Percentiles rank a stretch among this genome's conserved stretches.
These are phyloP conservation scores for Whitmania pigra DNA, from an alignment of 1,140 invertebrate species.

Conservation along the genomic window DNA sequence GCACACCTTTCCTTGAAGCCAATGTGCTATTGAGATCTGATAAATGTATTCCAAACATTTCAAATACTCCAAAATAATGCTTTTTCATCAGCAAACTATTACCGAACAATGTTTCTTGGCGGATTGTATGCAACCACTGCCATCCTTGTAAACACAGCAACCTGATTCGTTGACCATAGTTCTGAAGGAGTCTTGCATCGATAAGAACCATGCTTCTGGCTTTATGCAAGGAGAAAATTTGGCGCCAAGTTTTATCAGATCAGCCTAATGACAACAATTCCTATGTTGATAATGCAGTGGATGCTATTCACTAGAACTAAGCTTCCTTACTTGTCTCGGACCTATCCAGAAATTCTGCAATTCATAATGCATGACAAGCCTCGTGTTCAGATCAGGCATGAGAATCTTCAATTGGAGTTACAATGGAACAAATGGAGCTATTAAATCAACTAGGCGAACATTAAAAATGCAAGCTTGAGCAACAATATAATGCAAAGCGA, in stretches of 20 bases:
- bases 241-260: constrained; percentile 1
- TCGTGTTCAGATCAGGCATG: constrained; percentile 80
- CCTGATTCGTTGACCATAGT: constrained; percentile 77
- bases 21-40: background rate
- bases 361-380: constrained; percentile 67
- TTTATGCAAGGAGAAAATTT: constrained; percentile 9
- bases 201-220: background rate
- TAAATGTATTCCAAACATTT: background rate
- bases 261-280: background rate
- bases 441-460: no score
- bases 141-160: constrained; percentile 63
- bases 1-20: constrained; percentile 57
- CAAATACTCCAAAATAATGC: background rate
- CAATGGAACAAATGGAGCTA: no score
- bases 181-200: constrained; percentile 52
- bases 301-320: no score
- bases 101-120: constrained; percentile 84
- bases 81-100: constrained; percentile 12
- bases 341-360: constrained; percentile 46
- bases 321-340: constrained; percentile 39
- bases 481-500: no score
- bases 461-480: no score
- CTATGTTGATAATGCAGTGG: no score
- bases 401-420: constrained; percentile 55
- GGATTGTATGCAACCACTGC: constrained; percentile 89